Conservation (phyloP, 1,140 invertebrate species). For the Tetragonula clypearis region DNA sequence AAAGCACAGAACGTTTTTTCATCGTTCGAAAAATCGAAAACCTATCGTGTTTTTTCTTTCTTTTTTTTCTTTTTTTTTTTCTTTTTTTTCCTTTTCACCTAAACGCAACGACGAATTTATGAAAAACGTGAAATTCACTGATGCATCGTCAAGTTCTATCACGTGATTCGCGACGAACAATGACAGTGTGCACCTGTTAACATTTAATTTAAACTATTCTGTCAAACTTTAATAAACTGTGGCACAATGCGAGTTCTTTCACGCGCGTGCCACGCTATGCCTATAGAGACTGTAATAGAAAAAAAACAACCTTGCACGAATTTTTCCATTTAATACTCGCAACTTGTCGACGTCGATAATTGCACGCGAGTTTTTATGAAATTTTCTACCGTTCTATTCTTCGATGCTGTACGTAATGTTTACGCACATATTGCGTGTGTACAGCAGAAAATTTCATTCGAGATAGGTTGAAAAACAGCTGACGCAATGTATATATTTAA, state of each 20-base stretch:
- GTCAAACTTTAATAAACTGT: conserved; percentile 2
- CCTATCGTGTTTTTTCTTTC: neutral
- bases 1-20: conserved; percentile 36
- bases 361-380: neutral
- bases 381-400: neutral
- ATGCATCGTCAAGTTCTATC: conserved; percentile 13
- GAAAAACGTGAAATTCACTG: neutral
- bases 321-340: too few relatives aligned
- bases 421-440: neutral
- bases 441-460: neutral
- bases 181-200: neutral
- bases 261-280: neutral
- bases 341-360: neutral
- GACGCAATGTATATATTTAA: neutral
- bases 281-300: neutral
- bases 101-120: neutral
- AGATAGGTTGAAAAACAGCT: neutral
- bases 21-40: conserved; percentile 36
- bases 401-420: neutral
- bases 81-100: neutral
- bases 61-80: too few relatives aligned
- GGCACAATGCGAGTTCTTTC: neutral
- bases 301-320: neutral
- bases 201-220: conserved; percentile 4
- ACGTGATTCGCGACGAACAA: neutral